phyloP scores from a whole-genome alignment of 2,888 invertebrate species.

The Drosophila barbarae region DNA sequence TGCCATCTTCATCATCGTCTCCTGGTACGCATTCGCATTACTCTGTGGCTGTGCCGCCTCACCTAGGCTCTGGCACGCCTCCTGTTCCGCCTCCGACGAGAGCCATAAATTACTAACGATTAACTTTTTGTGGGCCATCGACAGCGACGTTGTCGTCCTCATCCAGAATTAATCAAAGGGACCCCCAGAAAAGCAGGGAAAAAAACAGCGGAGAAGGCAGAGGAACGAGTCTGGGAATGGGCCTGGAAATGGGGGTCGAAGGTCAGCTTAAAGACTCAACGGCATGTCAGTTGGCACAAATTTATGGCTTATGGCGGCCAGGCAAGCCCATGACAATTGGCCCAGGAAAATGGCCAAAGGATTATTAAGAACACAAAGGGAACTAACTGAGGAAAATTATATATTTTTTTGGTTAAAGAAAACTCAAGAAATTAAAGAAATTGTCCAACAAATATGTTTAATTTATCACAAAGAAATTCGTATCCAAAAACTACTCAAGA shows the following conservation, averaged over 20 bases:
- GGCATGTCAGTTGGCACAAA: slow-evolving; percentile 30
- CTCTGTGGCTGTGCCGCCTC: slow-evolving; percentile 1
- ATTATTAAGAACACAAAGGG: neutral
- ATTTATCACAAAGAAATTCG: neutral
- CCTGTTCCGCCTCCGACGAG: slow-evolving; percentile 36
- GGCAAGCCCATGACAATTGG: slow-evolving; percentile 23
- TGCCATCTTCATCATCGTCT: slow-evolving; percentile 16
- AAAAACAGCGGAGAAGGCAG: neutral
- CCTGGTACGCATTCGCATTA: neutral
- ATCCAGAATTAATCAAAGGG: slow-evolving; percentile 35
- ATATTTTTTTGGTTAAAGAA: neutral
- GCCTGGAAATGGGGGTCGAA: slow-evolving; percentile 15
- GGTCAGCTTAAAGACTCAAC: slow-evolving; percentile 38
- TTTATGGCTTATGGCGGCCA: slow-evolving; percentile 29
- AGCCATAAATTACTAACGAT: slow-evolving; percentile 71
- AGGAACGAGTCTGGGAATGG: neutral
- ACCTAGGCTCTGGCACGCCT: slow-evolving; percentile 24
- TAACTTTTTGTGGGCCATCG: slow-evolving; percentile 62
- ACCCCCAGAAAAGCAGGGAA: neutral
- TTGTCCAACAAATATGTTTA: too few relatives aligned
- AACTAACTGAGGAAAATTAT: neutral
- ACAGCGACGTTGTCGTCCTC: slow-evolving; percentile 37
- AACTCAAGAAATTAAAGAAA: too few relatives aligned
- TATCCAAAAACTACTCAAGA: neutral
- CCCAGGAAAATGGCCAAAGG: slow-evolving; percentile 3